These are phyloP conservation scores for Chiloscyllium punctatum DNA, from an alignment of 2,797 vertebrate species.

Conservation along the genomic window DNA sequence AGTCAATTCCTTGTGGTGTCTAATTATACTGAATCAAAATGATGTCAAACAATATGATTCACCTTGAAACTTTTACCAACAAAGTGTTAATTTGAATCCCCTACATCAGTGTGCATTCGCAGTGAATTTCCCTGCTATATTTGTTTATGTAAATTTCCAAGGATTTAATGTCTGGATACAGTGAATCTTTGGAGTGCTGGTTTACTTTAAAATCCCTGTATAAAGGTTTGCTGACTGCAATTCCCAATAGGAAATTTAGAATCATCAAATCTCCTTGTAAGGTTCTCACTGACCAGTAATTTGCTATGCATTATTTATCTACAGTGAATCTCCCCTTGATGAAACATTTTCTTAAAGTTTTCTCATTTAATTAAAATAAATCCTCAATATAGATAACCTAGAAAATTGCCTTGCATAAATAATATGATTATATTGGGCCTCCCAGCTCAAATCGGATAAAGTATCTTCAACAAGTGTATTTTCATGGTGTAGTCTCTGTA, in stretches of 20 bases:
- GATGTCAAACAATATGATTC: neutral
- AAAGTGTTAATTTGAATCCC: slow-evolving; percentile 1
- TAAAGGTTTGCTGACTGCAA: neutral
- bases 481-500: neutral
- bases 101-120: neutral
- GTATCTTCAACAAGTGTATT: neutral
- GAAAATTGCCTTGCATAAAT: neutral
- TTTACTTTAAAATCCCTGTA: neutral
- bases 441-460: neutral
- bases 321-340: neutral
- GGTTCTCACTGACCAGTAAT: neutral
- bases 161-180: neutral
- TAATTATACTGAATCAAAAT: neutral
- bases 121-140: neutral
- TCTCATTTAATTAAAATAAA: neutral
- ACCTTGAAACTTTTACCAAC: neutral
- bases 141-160: neutral
- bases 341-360: neutral
- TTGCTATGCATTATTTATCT: slow-evolving; percentile 10
- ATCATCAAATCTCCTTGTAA: neutral
- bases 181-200: slow-evolving; percentile 2
- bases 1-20: neutral
- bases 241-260: neutral
- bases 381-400: neutral
- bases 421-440: neutral